phyloP scores from a whole-genome alignment of 2,797 vertebrate genomes.

The Aphelocoma californica region DNA sequence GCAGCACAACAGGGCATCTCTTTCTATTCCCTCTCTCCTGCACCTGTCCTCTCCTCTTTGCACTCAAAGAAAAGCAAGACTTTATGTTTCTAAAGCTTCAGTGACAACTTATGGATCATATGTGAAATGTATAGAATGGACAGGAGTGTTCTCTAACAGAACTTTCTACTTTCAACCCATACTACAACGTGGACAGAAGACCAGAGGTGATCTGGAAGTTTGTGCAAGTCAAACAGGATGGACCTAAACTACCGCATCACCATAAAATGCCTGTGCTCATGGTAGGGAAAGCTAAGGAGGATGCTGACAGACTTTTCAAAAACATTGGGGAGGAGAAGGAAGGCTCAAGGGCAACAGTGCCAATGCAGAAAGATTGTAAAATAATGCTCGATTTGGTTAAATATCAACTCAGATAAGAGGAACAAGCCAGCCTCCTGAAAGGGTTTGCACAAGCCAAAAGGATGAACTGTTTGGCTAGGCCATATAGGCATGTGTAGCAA shows the following conservation, averaged over 20 bases:
- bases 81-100: neutral
- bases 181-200: neutral
- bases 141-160: neutral
- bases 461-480: neutral
- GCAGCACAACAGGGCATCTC: neutral
- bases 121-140: neutral
- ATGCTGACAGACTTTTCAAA: neutral
- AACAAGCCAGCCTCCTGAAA: neutral
- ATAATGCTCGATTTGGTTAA: neutral
- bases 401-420: neutral
- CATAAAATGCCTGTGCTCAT: neutral
- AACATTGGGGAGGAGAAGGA: neutral
- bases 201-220: neutral
- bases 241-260: fast-evolving
- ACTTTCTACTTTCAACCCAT: neutral
- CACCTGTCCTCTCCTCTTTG: neutral
- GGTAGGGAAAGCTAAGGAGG: neutral
- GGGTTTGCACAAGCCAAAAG: neutral
- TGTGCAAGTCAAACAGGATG: neutral
- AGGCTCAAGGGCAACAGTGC: neutral
- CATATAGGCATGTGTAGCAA: neutral
- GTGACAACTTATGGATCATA: neutral
- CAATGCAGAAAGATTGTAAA: neutral
- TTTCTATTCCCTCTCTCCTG: neutral
- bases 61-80: neutral